A percentile compares a stretch with the other conserved stretches of the same genome.
Conservation (phyloP, 2,113 vertebrate species). For the Thermophis baileyi region DNA sequence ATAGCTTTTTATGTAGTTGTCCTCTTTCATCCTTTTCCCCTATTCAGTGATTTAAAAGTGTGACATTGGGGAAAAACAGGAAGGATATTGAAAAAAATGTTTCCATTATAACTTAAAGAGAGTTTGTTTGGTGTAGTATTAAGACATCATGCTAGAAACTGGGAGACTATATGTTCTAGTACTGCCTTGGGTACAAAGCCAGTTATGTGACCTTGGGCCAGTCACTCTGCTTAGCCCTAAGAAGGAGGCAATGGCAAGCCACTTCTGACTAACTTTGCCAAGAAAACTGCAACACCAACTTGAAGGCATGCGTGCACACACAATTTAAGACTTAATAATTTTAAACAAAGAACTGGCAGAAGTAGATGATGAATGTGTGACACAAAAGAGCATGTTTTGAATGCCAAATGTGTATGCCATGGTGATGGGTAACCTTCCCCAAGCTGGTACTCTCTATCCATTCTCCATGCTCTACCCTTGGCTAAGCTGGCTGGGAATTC, state of each 20-base stretch:
- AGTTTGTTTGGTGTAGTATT: background rate
- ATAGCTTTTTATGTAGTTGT: background rate
- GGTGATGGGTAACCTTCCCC: background rate
- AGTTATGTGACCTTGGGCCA: background rate
- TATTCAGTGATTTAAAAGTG: background rate
- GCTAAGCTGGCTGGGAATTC: background rate
- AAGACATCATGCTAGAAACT: background rate
- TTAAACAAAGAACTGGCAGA: background rate
- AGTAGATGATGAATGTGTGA: background rate
- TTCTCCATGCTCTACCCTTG: background rate
- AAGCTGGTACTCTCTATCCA: background rate
- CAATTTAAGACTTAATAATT: background rate
- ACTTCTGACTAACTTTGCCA: background rate
- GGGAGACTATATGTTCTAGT: background rate
- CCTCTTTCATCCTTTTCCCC: background rate
- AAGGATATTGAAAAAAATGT: background rate
- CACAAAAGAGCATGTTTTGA: background rate
- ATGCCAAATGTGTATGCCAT: background rate
- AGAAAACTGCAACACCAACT: background rate
- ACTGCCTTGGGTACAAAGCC: background rate
- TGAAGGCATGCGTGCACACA: background rate
- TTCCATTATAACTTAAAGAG: background rate
- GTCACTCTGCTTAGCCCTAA: background rate
- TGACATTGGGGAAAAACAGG: background rate
- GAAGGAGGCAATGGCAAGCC: background rate